Conservation (phyloP, 2,888 invertebrate genomes). For the Standfussiana lucernea region DNA sequence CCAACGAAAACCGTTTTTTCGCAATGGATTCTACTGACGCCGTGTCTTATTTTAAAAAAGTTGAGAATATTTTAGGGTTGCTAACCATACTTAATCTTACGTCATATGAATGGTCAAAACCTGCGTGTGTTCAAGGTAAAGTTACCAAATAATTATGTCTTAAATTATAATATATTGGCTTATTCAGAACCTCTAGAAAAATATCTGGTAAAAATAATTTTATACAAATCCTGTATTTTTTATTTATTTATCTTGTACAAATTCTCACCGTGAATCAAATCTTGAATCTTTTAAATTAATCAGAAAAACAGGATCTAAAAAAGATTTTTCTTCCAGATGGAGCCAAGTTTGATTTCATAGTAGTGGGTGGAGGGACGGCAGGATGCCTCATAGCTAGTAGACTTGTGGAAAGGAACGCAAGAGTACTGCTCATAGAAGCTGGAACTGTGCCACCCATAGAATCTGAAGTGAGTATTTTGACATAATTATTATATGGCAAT, state of each 20-base stretch:
- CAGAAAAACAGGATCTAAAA: background rate
- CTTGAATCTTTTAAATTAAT: background rate
- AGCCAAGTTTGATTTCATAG: conserved; percentile 65
- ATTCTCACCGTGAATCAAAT: background rate
- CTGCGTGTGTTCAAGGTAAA: conserved; percentile 26
- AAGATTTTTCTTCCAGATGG: conserved; percentile 57
- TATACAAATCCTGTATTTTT: background rate
- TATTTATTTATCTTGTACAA: background rate
- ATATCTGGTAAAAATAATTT: background rate
- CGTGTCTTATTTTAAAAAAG: conserved; percentile 6
- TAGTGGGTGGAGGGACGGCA: conserved; percentile 71
- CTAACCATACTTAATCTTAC: conserved; percentile 36
- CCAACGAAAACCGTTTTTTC: too few species aligned
- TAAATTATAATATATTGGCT: background rate
- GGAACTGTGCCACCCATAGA: conserved; percentile 72
- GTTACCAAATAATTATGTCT: background rate
- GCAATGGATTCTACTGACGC: conserved; percentile 19
- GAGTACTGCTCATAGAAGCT: conserved; percentile 71
- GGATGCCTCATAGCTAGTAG: conserved; percentile 71
- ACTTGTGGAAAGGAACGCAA: conserved; percentile 61
- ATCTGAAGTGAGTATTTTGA: conserved; percentile 64
- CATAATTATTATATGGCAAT: background rate
- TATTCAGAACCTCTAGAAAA: background rate
- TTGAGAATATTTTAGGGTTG: conserved; percentile 26
- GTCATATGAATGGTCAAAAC: conserved; percentile 23